These are phyloP conservation scores for Tonatia bakeri DNA, from an alignment of 2,113 vertebrate species.

Conservation along the genomic window DNA sequence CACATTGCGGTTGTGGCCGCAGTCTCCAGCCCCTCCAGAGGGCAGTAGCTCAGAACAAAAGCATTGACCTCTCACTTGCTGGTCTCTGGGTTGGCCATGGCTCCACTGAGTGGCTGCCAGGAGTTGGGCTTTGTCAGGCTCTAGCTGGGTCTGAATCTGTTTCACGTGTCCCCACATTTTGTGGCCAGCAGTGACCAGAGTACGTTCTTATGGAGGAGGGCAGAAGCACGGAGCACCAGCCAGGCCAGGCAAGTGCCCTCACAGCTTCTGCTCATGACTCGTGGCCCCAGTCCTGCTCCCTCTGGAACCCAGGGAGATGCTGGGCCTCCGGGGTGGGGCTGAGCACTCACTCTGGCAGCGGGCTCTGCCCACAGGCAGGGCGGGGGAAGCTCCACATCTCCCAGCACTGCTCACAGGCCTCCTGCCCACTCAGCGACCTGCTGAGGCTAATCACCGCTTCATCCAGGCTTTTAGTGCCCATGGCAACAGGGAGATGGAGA, in stretches of 20 bases:
- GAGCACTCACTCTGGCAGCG: background rate
- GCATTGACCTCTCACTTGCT: background rate
- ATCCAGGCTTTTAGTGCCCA: slow-evolving; percentile 29
- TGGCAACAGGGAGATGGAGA: background rate
- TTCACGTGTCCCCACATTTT: background rate
- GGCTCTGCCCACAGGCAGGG: background rate
- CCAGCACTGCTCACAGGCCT: background rate
- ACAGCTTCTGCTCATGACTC: background rate
- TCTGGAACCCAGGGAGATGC: background rate
- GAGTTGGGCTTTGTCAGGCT: background rate
- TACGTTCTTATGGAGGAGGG: background rate
- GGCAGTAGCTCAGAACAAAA: background rate
- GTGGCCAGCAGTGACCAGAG: background rate
- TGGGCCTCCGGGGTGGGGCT: background rate
- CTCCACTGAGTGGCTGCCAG: background rate
- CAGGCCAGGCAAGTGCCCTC: background rate
- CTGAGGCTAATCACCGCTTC: background rate
- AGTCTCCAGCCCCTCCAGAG: background rate
- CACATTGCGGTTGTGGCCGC: background rate
- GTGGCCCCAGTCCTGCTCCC: background rate
- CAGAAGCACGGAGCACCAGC: background rate
- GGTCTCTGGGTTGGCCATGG: background rate
- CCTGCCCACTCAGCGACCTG: background rate
- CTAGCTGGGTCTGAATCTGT: background rate
- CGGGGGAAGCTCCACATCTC: background rate